These are phyloP conservation scores for Whitmania pigra DNA, from an alignment of 1,140 invertebrate genomes.

Conservation along the genomic window DNA sequence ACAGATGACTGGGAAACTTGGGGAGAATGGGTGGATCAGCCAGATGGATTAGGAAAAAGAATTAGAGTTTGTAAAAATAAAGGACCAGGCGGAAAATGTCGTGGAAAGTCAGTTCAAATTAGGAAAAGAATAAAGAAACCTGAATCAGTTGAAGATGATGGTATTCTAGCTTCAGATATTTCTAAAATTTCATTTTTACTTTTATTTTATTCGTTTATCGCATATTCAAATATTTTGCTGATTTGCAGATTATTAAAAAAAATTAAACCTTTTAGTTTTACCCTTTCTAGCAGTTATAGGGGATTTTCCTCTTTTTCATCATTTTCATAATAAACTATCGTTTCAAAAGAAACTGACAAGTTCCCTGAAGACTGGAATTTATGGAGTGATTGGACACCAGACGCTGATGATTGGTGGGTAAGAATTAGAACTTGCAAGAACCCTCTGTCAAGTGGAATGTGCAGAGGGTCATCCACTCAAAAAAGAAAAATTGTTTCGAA, in stretches of 20 bases:
- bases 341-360: neutral
- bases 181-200: too few relatives aligned
- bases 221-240: too few relatives aligned
- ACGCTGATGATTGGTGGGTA: neutral
- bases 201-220: too few relatives aligned
- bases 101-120: neutral
- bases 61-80: neutral
- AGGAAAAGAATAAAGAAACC: neutral
- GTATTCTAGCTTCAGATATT: too few relatives aligned
- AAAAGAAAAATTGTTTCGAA: neutral
- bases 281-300: too few relatives aligned
- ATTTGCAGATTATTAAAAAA: too few relatives aligned
- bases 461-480: neutral
- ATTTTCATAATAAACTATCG: too few relatives aligned
- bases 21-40: neutral
- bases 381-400: neutral
- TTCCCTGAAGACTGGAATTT: neutral
- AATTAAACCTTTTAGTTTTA: too few relatives aligned
- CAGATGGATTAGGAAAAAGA: neutral
- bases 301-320: too few relatives aligned
- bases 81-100: neutral
- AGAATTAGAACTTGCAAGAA: neutral
- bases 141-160: neutral
- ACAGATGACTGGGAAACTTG: neutral
- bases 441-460: neutral